Conservation (phyloP, 2,888 invertebrate species). For the Rotaria magnacalcarata region DNA sequence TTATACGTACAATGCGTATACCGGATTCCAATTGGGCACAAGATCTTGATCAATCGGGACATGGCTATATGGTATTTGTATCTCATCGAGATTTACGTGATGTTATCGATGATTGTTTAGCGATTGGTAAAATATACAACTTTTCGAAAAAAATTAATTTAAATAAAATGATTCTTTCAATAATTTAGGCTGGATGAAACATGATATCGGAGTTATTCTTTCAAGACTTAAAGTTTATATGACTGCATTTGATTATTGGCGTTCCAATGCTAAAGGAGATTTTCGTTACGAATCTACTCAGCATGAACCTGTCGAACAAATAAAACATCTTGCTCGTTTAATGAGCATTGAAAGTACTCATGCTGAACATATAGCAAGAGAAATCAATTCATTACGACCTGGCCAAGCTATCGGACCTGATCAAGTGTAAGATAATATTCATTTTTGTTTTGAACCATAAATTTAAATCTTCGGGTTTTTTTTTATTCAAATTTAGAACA, state of each 20-base stretch:
- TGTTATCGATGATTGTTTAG: slow-evolving; percentile 24
- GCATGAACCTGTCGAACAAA: slow-evolving; percentile 18
- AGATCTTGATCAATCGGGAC: not conserved
- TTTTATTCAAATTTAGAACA: not conserved
- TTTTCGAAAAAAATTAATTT: not conserved
- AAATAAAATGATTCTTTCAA: too few species aligned
- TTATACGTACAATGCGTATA: slow-evolving; percentile 27
- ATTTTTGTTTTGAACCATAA: not conserved
- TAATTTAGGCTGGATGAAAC: slow-evolving; percentile 29
- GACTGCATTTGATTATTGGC: slow-evolving; percentile 14
- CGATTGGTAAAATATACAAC: not conserved
- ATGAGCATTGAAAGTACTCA: not conserved
- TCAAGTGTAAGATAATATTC: not conserved
- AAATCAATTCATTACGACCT: slow-evolving; percentile 30
- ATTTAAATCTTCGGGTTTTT: too few species aligned
- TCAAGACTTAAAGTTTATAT: not conserved
- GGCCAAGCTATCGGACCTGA: slow-evolving; percentile 36
- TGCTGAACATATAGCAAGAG: not conserved
- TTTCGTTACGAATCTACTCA: slow-evolving; percentile 11
- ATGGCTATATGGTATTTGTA: not conserved
- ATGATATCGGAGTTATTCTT: slow-evolving; percentile 9
- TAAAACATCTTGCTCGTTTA: slow-evolving; percentile 29
- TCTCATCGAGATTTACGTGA: slow-evolving; percentile 32
- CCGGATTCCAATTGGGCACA: not conserved
- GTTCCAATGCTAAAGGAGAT: slow-evolving; percentile 5